Percentiles rank a stretch among this genome's conserved stretches.
phyloP scores from a whole-genome alignment of 2,797 vertebrate species.

The Sebastes itinus region DNA sequence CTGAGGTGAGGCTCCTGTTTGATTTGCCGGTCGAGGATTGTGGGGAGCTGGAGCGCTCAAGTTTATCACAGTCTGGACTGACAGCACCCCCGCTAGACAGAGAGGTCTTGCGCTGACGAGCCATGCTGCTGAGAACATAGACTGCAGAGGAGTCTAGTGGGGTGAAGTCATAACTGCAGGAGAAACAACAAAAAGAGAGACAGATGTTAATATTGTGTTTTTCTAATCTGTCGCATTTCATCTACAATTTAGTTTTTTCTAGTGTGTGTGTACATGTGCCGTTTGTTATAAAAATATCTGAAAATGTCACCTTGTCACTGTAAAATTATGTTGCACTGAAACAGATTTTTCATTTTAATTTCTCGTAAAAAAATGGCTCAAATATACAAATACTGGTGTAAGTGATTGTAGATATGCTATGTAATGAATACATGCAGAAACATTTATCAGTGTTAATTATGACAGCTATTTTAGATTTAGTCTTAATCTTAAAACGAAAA shows the following conservation, averaged over 20 bases:
- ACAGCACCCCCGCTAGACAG: slow-evolving; percentile 90
- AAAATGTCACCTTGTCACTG: neutral
- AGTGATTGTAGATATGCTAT: neutral
- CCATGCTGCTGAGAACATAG: slow-evolving; percentile 98
- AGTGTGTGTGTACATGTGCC: neutral
- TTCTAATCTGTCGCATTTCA: neutral
- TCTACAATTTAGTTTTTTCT: neutral
- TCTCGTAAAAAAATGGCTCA: neutral
- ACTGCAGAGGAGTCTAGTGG: slow-evolving; percentile 98
- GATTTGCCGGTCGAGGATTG: slow-evolving; percentile 89
- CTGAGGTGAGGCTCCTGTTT: slow-evolving; percentile 91
- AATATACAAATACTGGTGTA: neutral
- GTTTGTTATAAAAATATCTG: neutral
- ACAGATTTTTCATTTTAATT: neutral
- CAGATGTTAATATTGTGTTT: neutral
- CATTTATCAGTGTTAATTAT: too few relatives aligned
- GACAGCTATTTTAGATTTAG: too few relatives aligned
- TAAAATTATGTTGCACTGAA: neutral
- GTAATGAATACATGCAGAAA: neutral
- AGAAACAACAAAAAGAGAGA: neutral
- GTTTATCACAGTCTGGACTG: slow-evolving; percentile 91
- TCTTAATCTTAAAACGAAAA: too few relatives aligned
- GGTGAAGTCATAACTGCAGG: slow-evolving; percentile 94
- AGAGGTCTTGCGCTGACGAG: slow-evolving; percentile 95
- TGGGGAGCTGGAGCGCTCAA: slow-evolving; percentile 84